These are phyloP conservation scores for Glomeris maerens DNA, from an alignment of 1,140 invertebrate genomes.

Conservation along the genomic window DNA sequence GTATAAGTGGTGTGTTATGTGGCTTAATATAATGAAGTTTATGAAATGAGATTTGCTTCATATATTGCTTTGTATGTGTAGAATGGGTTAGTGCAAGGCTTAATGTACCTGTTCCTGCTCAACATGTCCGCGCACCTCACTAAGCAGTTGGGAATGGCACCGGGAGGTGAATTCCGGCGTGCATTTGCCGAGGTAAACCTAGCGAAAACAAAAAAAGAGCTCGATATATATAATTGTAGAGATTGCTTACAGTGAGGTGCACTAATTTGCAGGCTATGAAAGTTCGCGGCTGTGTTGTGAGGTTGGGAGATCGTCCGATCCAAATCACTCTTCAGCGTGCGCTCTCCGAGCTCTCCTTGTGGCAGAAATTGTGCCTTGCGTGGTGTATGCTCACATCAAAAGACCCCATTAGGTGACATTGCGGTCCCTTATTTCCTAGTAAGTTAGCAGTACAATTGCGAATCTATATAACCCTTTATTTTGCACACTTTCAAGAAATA, in stretches of 20 bases:
- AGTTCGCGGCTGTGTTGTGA: conserved; percentile 65
- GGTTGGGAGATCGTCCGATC: conserved; percentile 81
- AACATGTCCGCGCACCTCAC: conserved; percentile 86
- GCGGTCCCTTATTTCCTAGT: no score
- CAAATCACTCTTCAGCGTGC: conserved; percentile 77
- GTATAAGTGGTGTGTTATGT: conserved; percentile 1
- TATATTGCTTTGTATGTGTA: conserved; percentile 22
- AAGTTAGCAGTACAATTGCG: no score
- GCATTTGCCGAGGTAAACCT: conserved; percentile 65
- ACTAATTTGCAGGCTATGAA: conserved; percentile 55
- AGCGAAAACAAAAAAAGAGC: not conserved
- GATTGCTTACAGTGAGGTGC: conserved; percentile 9
- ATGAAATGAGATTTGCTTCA: conserved; percentile 1
- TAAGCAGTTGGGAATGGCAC: conserved; percentile 89
- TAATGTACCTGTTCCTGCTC: conserved; percentile 77
- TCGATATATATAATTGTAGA: conserved; percentile 8
- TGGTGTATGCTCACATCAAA: conserved; percentile 66
- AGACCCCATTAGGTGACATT: conserved; percentile 55
- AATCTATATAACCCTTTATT: no score
- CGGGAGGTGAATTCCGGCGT: conserved; percentile 87
- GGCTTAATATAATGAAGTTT: no score
- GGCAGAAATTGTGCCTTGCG: conserved; percentile 70
- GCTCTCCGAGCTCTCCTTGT: conserved; percentile 61
- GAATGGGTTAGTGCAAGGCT: conserved; percentile 59
- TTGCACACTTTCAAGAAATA: no score